Conservation (phyloP, 2,797 vertebrate species). For the Dicrostonyx torquatus region DNA sequence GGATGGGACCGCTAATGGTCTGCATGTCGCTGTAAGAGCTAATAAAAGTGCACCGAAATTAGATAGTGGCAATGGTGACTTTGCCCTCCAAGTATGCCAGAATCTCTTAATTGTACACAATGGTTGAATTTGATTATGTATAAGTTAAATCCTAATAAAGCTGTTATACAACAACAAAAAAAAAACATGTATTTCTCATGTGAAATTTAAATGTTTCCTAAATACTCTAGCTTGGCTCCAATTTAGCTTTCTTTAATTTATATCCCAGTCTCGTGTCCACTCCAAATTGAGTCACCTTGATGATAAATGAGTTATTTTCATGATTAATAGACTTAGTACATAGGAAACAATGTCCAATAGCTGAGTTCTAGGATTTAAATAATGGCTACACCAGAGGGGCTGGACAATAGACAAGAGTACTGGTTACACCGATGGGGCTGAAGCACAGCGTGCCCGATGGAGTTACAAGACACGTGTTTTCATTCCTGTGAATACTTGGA, state of each 20-base stretch:
- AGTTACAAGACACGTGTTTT: conserved; percentile 40
- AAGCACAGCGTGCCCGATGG: background rate
- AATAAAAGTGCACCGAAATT: background rate
- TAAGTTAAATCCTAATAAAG: background rate
- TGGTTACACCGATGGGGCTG: background rate
- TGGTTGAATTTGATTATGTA: background rate
- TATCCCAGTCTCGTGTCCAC: background rate
- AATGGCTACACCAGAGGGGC: background rate
- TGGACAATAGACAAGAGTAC: background rate
- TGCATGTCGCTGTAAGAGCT: background rate
- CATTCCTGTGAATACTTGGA: conserved; percentile 2
- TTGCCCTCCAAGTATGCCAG: background rate
- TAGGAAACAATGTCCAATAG: conserved; percentile 25
- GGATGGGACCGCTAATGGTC: background rate
- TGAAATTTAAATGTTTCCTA: conserved; percentile 32
- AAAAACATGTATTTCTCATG: background rate
- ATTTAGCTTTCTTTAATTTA: conserved; percentile 41
- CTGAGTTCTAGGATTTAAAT: background rate
- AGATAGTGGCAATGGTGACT: background rate
- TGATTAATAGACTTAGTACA: background rate
- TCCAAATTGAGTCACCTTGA: background rate
- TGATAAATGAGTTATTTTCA: conserved; percentile 24
- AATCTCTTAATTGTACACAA: background rate
- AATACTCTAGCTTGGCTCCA: background rate
- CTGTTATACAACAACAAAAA: background rate